Evolutionary conservation across 2,888 invertebrate species (phyloP).

Genomic region (Morpho deidamia): DNA sequence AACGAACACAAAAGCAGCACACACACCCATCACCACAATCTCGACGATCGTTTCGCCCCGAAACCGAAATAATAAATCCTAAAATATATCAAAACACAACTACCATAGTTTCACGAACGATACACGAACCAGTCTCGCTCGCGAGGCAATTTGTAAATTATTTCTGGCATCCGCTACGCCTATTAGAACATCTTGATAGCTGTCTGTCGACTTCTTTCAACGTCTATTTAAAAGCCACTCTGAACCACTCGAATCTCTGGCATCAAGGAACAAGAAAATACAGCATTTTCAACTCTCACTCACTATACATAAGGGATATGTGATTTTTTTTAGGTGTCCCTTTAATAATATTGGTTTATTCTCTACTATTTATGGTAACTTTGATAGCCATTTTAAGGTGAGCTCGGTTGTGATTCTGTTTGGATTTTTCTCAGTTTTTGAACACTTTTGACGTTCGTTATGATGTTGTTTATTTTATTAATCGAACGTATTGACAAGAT

Average conservation of each 20-base stretch:
- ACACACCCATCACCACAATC: no score
- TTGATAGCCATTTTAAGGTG: slow-evolving; percentile 36
- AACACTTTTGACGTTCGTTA: no score
- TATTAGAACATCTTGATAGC: slow-evolving; percentile 75
- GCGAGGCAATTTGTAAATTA: slow-evolving; percentile 62
- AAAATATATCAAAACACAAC: slow-evolving; percentile 15
- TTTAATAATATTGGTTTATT: slow-evolving; percentile 39
- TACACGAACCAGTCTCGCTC: slow-evolving; percentile 23
- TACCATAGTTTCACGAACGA: slow-evolving; percentile 20
- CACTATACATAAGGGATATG: slow-evolving; percentile 22
- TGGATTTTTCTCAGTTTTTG: no score
- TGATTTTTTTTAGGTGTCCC: background rate
- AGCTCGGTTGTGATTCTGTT: slow-evolving; percentile 28
- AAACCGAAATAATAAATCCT: no score
- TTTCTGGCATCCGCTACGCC: slow-evolving; percentile 67
- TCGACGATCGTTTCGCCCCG: no score
- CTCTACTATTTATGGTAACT: slow-evolving; percentile 58
- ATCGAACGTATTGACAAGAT: no score
- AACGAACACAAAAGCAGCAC: no score
- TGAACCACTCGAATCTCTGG: slow-evolving; percentile 26
- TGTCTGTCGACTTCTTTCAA: slow-evolving; percentile 74
- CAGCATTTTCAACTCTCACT: slow-evolving; percentile 35
- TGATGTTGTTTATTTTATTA: no score
- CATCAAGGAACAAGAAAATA: slow-evolving; percentile 13
- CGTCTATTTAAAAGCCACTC: slow-evolving; percentile 72